A percentile compares a stretch with the other conserved stretches of the same genome.
These are phyloP conservation scores for Piezodorus guildinii DNA, from an alignment of 1,140 invertebrate species.

Conservation along the genomic window DNA sequence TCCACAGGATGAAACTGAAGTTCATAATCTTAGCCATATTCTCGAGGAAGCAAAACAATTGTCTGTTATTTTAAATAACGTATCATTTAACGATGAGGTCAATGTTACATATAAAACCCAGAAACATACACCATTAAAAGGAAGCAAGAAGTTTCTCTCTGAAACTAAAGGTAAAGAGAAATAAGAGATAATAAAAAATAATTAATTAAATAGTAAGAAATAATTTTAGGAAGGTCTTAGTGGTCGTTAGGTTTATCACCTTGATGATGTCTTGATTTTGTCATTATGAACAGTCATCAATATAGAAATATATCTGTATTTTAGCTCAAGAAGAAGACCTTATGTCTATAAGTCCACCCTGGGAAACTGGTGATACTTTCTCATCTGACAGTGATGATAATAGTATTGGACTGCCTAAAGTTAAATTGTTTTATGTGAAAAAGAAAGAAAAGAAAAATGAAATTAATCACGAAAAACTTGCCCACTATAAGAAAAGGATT, in stretches of 20 bases:
- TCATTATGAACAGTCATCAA: too few relatives aligned
- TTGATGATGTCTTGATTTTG: not conserved
- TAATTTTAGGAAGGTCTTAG: too few relatives aligned
- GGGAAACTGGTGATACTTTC: not conserved
- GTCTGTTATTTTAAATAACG: not conserved
- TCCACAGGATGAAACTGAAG: too few relatives aligned
- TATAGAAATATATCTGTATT: too few relatives aligned
- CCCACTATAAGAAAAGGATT: not conserved
- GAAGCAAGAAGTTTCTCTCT: too few relatives aligned
- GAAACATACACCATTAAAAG: too few relatives aligned
- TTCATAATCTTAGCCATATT: not conserved
- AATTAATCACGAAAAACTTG: not conserved
- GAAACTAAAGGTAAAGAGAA: too few relatives aligned
- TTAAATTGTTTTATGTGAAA: conserved; percentile 8
- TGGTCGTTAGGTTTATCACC: too few relatives aligned
- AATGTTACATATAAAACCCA: too few relatives aligned
- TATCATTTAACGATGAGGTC: not conserved
- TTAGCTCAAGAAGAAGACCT: not conserved
- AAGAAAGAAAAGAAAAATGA: conserved; percentile 10
- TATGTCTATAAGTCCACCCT: not conserved
- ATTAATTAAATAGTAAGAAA: too few relatives aligned
- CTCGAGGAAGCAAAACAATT: not conserved
- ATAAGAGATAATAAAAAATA: too few relatives aligned
- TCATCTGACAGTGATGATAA: conserved; percentile 7
- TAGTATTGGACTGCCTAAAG: conserved; percentile 5